A percentile compares a stretch with the other conserved stretches of the same genome.
phyloP scores from a whole-genome alignment of 2,113 vertebrate species.

The Aspidoscelis tigris region DNA sequence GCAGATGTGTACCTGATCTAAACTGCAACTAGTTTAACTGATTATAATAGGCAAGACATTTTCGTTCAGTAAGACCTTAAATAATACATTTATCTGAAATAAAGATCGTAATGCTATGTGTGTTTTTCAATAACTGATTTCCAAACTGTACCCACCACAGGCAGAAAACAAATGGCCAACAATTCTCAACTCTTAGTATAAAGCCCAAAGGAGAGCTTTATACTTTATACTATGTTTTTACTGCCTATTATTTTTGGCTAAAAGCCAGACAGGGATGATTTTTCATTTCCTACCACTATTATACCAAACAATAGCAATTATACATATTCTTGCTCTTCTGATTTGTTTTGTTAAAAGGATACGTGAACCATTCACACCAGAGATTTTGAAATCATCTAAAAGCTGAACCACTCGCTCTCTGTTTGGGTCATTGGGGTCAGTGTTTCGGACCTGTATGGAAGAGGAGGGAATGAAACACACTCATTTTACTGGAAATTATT shows the following conservation, averaged over 20 bases:
- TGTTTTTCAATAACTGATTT: background rate
- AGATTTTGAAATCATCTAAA: conserved; percentile 96
- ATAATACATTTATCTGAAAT: conserved; percentile 9
- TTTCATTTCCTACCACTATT: background rate
- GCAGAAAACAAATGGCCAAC: background rate
- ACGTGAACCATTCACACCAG: conserved; percentile 95
- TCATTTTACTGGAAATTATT: background rate
- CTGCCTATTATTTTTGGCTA: conserved; percentile 26
- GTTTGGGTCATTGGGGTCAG: conserved; percentile 88
- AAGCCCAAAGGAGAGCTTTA: background rate
- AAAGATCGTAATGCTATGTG: background rate
- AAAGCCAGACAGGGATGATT: background rate
- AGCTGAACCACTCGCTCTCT: conserved; percentile 95
- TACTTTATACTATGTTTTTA: background rate
- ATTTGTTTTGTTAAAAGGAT: conserved; percentile 80
- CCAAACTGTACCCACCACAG: rapidly evolving
- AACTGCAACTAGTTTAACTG: background rate
- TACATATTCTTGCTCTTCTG: background rate
- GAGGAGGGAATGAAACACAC: conserved; percentile 4
- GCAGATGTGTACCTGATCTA: background rate
- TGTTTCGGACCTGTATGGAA: conserved; percentile 86
- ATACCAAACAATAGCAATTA: background rate
- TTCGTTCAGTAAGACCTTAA: conserved; percentile 16
- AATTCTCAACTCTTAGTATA: background rate
- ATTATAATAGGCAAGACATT: background rate